Evolutionary conservation across 2,888 invertebrate genomes (phyloP).

Genomic region (Heliconius sara): DNA sequence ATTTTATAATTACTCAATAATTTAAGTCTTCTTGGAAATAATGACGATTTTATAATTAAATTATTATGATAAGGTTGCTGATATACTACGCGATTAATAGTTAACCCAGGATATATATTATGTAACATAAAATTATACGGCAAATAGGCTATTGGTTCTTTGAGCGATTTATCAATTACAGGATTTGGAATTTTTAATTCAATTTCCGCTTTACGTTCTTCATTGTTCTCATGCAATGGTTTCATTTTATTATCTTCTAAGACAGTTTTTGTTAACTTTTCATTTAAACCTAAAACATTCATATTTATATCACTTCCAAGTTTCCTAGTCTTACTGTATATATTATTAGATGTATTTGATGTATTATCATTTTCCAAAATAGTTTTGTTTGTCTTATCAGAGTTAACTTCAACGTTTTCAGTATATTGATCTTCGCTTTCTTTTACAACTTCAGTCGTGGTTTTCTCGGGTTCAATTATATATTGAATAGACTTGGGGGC

Average conservation of each 20-base stretch:
- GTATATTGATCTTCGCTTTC: neutral
- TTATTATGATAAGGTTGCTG: constrained; percentile 8
- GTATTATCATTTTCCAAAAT: neutral
- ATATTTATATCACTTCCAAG: neutral
- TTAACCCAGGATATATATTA: constrained; percentile 1
- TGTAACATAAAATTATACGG: constrained; percentile 4
- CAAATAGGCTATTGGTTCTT: neutral
- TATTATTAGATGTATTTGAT: neutral
- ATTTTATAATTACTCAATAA: constrained; percentile 5
- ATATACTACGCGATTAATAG: neutral
- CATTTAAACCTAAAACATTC: constrained; percentile 13
- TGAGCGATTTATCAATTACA: neutral
- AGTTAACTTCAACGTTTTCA: neutral
- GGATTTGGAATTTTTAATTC: neutral
- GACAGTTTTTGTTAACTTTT: constrained; percentile 39
- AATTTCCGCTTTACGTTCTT: neutral
- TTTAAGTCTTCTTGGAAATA: neutral
- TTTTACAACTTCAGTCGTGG: neutral
- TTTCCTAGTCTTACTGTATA: neutral
- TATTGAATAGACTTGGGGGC: constrained; percentile 17
- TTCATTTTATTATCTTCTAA: constrained; percentile 42
- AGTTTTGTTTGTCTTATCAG: neutral
- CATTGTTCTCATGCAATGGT: constrained; percentile 10
- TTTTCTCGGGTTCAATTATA: neutral
- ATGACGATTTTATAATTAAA: neutral